Evolutionary conservation across 2,888 invertebrate species (phyloP).

Genomic region (Drosophila cyrtoloma): DNA sequence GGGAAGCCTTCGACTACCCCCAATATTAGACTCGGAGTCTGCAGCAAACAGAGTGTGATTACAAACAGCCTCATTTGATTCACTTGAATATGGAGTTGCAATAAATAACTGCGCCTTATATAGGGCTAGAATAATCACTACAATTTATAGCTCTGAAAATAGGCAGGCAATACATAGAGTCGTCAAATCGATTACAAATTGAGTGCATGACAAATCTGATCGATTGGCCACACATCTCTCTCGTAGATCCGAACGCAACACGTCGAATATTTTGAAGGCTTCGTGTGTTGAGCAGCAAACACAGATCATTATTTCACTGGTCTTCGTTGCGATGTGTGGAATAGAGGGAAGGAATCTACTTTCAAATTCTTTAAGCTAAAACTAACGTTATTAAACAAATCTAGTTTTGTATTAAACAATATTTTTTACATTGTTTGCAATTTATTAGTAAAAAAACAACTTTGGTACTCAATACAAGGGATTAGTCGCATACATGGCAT

Average conservation of each 20-base stretch:
- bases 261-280: not conserved
- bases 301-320: not conserved
- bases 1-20: conserved; percentile 54
- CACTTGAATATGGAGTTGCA: not conserved
- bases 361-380: too few relatives aligned
- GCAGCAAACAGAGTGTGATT: conserved; percentile 21
- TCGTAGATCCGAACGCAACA: too few relatives aligned
- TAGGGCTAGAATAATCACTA: conserved; percentile 28
- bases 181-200: not conserved
- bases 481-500: conserved; percentile 28
- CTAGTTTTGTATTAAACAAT: too few relatives aligned
- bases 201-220: not conserved
- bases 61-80: conserved; percentile 38
- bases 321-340: not conserved
- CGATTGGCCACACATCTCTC: not conserved
- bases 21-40: conserved; percentile 3
- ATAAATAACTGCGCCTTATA: conserved; percentile 25
- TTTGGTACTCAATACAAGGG: conserved; percentile 10
- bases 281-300: not conserved
- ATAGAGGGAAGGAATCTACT: too few relatives aligned
- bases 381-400: too few relatives aligned
- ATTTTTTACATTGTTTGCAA: too few relatives aligned
- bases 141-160: conserved; percentile 19
- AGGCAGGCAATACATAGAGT: not conserved
- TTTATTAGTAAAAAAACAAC: conserved; percentile 42